Conservation (phyloP, 2,797 vertebrate genomes). For the Notoglanidium macrostoma region DNA sequence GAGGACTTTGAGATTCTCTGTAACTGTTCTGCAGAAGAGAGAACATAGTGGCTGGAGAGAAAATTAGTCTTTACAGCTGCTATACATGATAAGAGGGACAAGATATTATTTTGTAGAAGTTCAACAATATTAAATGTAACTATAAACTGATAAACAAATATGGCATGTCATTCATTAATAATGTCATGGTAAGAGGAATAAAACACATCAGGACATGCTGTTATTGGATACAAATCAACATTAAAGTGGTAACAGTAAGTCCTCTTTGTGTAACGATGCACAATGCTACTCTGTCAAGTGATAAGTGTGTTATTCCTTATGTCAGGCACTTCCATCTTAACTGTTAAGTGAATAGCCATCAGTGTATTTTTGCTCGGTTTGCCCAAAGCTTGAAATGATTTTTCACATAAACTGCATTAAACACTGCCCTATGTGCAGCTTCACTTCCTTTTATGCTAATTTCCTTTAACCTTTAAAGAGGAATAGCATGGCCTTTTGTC, state of each 20-base stretch:
- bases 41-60: background rate
- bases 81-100: background rate
- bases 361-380: background rate
- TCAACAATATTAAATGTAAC: background rate
- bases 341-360: background rate
- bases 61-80: background rate
- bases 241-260: background rate
- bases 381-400: background rate
- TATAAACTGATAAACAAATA: background rate
- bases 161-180: background rate
- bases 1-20: background rate
- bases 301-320: background rate
- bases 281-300: background rate
- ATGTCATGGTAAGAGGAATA: background rate
- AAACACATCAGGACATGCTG: background rate
- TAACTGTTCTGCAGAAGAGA: background rate
- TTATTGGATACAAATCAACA: background rate
- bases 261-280: background rate
- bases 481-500: background rate
- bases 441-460: background rate
- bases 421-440: background rate
- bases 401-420: background rate
- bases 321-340: background rate
- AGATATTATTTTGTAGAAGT: background rate
- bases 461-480: background rate